Percentiles rank a stretch among this genome's conserved stretches.
These are phyloP conservation scores for Enteromius fasciolatus DNA, from an alignment of 2,797 vertebrate genomes.

Conservation along the genomic window DNA sequence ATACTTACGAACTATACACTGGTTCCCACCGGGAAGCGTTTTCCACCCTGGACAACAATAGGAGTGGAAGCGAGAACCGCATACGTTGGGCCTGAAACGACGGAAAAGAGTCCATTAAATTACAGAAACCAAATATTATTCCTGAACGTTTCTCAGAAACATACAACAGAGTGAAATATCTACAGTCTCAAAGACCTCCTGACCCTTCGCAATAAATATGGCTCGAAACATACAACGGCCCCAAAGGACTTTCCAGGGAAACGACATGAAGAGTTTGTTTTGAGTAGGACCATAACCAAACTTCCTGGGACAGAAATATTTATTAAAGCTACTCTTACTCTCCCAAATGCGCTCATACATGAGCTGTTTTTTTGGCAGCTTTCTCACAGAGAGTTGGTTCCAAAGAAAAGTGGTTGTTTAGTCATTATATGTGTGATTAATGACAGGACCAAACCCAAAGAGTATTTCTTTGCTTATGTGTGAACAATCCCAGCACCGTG, in stretches of 20 bases:
- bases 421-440: slow-evolving; percentile 26
- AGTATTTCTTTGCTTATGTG: background rate
- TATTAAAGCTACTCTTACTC: slow-evolving; percentile 38
- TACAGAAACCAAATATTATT: slow-evolving; percentile 60
- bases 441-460: slow-evolving; percentile 13
- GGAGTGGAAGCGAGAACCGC: slow-evolving; percentile 97
- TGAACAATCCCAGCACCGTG: slow-evolving; percentile 15
- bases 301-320: slow-evolving; percentile 63
- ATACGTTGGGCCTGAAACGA: slow-evolving; percentile 90
- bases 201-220: slow-evolving; percentile 64
- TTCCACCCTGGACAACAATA: slow-evolving; percentile 99
- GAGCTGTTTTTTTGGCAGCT: slow-evolving; percentile 36
- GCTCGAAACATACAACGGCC: slow-evolving; percentile 57
- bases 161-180: slow-evolving; percentile 59
- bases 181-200: slow-evolving; percentile 52
- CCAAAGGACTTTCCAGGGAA: slow-evolving; percentile 53
- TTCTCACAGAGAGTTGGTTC: slow-evolving; percentile 8
- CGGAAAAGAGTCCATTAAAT: slow-evolving; percentile 19
- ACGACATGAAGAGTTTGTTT: slow-evolving; percentile 64
- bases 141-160: slow-evolving; percentile 60
- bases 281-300: slow-evolving; percentile 55
- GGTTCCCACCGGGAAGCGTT: slow-evolving; percentile 95
- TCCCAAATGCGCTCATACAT: slow-evolving; percentile 22
- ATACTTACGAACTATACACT: slow-evolving; percentile 99
- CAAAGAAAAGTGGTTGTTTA: slow-evolving; percentile 9